Evolutionary conservation across 2,888 invertebrate species (phyloP).

Genomic region (Ornithoptera priamus): DNA sequence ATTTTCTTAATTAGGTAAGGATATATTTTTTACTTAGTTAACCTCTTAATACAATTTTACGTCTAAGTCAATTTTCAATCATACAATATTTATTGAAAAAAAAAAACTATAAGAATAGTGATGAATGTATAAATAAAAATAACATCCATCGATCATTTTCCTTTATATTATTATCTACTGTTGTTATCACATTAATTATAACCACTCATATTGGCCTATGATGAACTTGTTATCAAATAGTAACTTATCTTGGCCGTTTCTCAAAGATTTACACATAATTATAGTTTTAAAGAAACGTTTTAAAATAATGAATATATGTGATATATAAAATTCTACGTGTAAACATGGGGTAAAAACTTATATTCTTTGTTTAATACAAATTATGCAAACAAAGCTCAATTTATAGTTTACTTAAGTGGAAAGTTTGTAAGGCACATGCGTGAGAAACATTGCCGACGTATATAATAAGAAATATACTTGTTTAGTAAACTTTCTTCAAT

Average conservation of each 20-base stretch:
- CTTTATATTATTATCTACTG: neutral
- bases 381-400: no score
- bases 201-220: neutral
- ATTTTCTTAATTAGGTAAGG: slow-evolving; percentile 32
- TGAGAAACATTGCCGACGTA: neutral
- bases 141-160: neutral
- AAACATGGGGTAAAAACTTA: no score
- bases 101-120: no score
- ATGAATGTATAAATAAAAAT: neutral
- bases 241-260: neutral
- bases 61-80: no score
- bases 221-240: neutral
- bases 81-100: no score
- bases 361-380: no score
- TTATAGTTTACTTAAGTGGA: no score
- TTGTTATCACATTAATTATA: neutral
- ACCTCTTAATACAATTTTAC: neutral
- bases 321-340: no score
- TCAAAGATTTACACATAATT: no score
- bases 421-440: neutral
- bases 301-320: neutral
- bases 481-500: neutral
- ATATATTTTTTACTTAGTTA: neutral
- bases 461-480: neutral
- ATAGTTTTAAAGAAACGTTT: neutral